Evolutionary conservation across 2,797 vertebrate genomes (phyloP), one percentile per base, ranked within the genome.

Genomic region (Ispidina picta): DNA sequence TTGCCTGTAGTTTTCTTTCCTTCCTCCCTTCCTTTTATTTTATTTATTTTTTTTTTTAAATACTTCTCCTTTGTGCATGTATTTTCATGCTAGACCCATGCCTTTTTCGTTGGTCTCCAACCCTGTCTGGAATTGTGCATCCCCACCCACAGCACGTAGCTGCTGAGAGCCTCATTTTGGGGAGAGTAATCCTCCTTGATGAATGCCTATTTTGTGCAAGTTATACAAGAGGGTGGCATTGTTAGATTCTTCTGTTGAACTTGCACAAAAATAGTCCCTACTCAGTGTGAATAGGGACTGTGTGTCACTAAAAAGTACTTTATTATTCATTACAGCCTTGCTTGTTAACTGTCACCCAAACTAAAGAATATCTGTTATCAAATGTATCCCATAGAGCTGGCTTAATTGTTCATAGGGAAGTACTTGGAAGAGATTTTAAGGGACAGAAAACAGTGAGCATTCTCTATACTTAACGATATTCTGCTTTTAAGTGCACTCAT

Each of bases 181-280:
- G 92, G 88, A 91, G 76, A 94, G 94, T 95, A 97, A 97, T 96
- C 95, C 43, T 64, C 83, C 74, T 75, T 82, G 87, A 97, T 97
- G 97, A 98, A 98, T 97, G 96, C 94, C 88, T 95, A 97, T 97
- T 97, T 97, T 98, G 97, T 98, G 95, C 64, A 84, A 95, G 68
- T 94, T 89, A 89, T 92, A 96, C 96, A 97, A 97, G 97, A 97
- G 97, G 90, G 93, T 94, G 79, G 95, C 93, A 96, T 97, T 97
- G 97, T 97, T 73, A 41, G 79, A 89, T 76, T 78, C 88, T 95
- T 96, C 94, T 94, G 96, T 96, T 95, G 95, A 96, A 97, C 96
- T 97, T 95, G 89, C 93, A 97, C 96, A 96, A 95, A 98, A 98
- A 97, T 97, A 89, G 97, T 86, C 90, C 83, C 96, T 94, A 66